Evolutionary conservation across 2,113 vertebrate genomes (phyloP).

Genomic region (Acanthochromis polyacanthus): DNA sequence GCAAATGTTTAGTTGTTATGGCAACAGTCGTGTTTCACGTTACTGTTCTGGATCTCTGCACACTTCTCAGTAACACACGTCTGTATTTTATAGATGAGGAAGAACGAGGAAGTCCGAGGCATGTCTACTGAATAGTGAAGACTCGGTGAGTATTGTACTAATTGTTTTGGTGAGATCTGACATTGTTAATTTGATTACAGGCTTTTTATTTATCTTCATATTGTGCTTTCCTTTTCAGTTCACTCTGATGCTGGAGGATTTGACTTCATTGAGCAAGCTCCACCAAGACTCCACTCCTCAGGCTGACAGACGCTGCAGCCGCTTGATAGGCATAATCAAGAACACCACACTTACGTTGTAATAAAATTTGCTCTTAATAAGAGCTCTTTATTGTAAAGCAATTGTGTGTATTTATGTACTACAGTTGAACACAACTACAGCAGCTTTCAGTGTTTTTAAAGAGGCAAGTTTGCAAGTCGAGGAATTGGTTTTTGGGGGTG

Average conservation of each 20-base stretch:
- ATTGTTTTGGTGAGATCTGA: not conserved
- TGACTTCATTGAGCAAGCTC: slow-evolving; percentile 7
- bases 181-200: not conserved
- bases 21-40: not conserved
- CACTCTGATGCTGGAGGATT: slow-evolving; percentile 6
- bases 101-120: slow-evolving; percentile 91
- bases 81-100: slow-evolving; percentile 88
- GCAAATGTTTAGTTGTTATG: not conserved
- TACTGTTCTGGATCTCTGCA: not conserved
- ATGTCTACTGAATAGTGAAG: slow-evolving; percentile 86
- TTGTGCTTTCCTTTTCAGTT: slow-evolving; percentile 25
- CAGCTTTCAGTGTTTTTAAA: slow-evolving; percentile 28
- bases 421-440: slow-evolving; percentile 17
- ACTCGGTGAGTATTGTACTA: slow-evolving; percentile 79
- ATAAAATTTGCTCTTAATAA: slow-evolving; percentile 64
- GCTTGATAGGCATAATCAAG: slow-evolving; percentile 32
- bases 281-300: not conserved
- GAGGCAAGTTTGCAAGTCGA: slow-evolving; percentile 1
- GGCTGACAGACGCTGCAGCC: slow-evolving; percentile 20
- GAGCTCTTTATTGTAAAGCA: slow-evolving; percentile 49
- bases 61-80: not conserved
- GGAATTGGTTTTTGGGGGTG: not conserved
- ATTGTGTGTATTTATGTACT: slow-evolving; percentile 50
- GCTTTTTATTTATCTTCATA: not conserved
- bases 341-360: slow-evolving; percentile 14